Conservation (phyloP, 1,140 invertebrate genomes). For the Aphis craccivora region DNA sequence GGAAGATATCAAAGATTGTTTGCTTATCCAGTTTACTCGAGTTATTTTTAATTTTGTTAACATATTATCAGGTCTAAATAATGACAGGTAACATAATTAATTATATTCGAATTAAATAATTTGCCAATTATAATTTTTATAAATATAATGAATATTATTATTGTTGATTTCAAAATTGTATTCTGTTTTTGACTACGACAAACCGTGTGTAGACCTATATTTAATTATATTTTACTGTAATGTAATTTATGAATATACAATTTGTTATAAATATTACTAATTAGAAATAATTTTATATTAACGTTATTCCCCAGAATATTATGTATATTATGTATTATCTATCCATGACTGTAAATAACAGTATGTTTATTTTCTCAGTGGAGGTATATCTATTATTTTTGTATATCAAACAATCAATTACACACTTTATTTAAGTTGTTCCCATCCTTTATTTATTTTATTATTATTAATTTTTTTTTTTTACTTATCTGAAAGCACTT, state of each 20-base stretch:
- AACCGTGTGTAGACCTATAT: conserved; percentile 25
- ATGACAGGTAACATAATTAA: background rate
- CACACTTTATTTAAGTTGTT: conserved; percentile 55
- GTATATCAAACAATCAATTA: conserved; percentile 55
- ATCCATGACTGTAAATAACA: conserved; percentile 56
- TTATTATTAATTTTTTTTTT: conserved; percentile 47
- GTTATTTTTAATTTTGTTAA: conserved; percentile 33
- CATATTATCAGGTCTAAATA: background rate
- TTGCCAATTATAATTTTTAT: conserved; percentile 39
- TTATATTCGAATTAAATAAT: conserved; percentile 28
- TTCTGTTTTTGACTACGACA: conserved; percentile 26
- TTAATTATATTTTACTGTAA: conserved; percentile 38
- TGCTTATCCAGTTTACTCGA: background rate
- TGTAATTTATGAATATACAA: conserved; percentile 44
- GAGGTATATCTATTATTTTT: conserved; percentile 56
- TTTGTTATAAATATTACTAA: conserved; percentile 57
- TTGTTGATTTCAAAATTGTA: conserved; percentile 36
- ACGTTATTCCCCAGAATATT: conserved; percentile 52
- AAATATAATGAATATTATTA: conserved; percentile 43
- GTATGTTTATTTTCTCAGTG: conserved; percentile 51
- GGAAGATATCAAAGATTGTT: conserved; percentile 6
- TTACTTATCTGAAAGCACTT: conserved; percentile 45
- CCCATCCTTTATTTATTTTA: conserved; percentile 49
- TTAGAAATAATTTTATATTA: conserved; percentile 57
- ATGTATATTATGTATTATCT: conserved; percentile 32